A percentile compares a stretch with the other conserved stretches of the same genome.
Conservation (phyloP, 2,797 vertebrate species). For the Molossus alvarezi region DNA sequence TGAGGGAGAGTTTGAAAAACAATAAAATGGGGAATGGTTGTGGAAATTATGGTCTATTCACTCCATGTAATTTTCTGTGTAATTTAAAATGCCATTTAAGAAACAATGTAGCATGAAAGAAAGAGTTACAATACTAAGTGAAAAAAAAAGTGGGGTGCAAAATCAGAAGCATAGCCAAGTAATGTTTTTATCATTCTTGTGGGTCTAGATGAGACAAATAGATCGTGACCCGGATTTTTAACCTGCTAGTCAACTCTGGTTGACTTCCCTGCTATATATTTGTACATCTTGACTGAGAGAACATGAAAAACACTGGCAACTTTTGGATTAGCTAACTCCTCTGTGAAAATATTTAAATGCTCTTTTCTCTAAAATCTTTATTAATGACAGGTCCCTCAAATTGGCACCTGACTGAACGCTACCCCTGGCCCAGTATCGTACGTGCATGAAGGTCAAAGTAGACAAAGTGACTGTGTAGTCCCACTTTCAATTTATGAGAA, state of each 20-base stretch:
- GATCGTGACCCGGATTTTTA: not conserved
- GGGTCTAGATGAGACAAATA: not conserved
- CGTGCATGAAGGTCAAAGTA: not conserved
- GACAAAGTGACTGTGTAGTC: not conserved
- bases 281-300: not conserved
- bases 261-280: not conserved
- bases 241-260: not conserved
- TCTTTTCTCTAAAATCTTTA: not conserved
- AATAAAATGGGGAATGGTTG: not conserved
- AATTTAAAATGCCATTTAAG: constrained; percentile 51
- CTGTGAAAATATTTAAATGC: constrained; percentile 17
- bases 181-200: not conserved
- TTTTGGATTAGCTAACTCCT: not conserved
- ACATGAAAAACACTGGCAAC: not conserved
- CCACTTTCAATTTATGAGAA: not conserved
- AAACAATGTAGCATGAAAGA: not conserved
- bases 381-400: not conserved
- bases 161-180: not conserved
- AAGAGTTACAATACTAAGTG: not conserved
- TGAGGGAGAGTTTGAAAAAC: not conserved
- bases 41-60: not conserved
- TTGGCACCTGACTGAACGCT: not conserved
- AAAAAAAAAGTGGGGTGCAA: not conserved
- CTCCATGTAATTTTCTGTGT: not conserved
- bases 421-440: not conserved